Conservation (phyloP, 2,888 invertebrate species). For the Plebejus melissa region DNA sequence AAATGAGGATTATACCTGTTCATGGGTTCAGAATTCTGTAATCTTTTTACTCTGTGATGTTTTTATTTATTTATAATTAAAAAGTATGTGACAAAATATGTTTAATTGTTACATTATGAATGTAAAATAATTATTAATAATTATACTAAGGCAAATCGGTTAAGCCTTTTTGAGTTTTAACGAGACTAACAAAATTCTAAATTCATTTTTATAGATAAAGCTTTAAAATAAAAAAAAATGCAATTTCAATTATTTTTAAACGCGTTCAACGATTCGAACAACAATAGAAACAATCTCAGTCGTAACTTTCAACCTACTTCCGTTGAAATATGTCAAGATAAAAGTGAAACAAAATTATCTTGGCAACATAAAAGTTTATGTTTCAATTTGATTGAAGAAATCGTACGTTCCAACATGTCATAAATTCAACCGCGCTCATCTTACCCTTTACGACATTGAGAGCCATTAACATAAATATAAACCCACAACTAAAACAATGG, state of each 20-base stretch:
- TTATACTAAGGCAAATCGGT: too few relatives aligned
- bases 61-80: too few relatives aligned
- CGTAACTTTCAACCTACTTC: conserved; percentile 1
- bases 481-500: conserved; percentile 46
- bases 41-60: neutral
- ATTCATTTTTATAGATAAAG: too few relatives aligned
- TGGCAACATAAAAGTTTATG: conserved; percentile 24
- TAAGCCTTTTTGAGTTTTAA: too few relatives aligned
- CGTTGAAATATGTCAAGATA: conserved; percentile 1
- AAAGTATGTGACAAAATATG: too few relatives aligned
- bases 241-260: neutral
- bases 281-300: neutral
- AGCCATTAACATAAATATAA: conserved; percentile 41
- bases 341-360: conserved; percentile 12
- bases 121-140: too few relatives aligned
- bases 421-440: conserved; percentile 36
- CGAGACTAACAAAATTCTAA: too few relatives aligned
- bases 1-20: neutral
- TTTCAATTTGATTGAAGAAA: conserved; percentile 30
- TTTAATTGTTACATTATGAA: too few relatives aligned
- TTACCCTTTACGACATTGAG: conserved; percentile 36
- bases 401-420: conserved; percentile 30
- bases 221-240: neutral
- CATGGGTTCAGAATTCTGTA: neutral
- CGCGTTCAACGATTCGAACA: neutral